Percentiles rank a stretch among this genome's conserved stretches.
phyloP scores from a whole-genome alignment of 2,888 invertebrate species.

The Penaeus monodon region DNA sequence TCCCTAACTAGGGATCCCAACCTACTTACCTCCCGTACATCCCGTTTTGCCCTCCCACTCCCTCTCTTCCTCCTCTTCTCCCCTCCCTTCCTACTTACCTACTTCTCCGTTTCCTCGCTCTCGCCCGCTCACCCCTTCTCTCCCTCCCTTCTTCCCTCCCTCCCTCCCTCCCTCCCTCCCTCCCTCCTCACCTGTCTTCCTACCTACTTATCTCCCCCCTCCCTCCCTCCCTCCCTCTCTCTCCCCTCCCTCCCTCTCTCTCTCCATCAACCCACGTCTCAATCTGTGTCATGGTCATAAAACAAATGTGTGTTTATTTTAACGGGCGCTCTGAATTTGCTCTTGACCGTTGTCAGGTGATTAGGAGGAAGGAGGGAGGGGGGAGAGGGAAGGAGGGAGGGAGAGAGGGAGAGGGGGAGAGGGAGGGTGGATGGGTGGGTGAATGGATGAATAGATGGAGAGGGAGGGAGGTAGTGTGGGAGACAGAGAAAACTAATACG shows the following conservation, averaged over 20 bases:
- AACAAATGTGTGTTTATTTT: too few species aligned
- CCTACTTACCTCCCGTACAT: neutral
- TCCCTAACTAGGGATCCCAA: too few species aligned
- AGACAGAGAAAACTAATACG: neutral
- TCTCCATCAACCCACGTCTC: too few species aligned
- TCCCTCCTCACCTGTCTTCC: neutral
- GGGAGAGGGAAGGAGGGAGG: neutral
- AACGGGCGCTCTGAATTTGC: too few species aligned
- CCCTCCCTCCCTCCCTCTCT: too few species aligned
- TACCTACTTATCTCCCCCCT: neutral
- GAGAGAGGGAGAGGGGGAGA: too few species aligned
- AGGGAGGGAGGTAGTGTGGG: neutral
- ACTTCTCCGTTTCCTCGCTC: neutral
- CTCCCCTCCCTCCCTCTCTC: neutral
- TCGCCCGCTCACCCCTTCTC: too few species aligned
- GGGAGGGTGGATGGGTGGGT: neutral
- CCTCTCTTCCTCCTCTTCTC: neutral
- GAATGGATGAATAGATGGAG: too few species aligned
- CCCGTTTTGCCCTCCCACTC: neutral
- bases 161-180: neutral
- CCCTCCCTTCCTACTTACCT: neutral
- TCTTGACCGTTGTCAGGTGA: neutral
- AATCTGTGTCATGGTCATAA: too few species aligned
- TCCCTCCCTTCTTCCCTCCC: neutral
- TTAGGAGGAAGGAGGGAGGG: neutral